Evolutionary conservation across 2,113 vertebrate genomes (phyloP), one percentile per base, ranked within the genome.

Genomic region (Datnioides undecimradiatus): DNA sequence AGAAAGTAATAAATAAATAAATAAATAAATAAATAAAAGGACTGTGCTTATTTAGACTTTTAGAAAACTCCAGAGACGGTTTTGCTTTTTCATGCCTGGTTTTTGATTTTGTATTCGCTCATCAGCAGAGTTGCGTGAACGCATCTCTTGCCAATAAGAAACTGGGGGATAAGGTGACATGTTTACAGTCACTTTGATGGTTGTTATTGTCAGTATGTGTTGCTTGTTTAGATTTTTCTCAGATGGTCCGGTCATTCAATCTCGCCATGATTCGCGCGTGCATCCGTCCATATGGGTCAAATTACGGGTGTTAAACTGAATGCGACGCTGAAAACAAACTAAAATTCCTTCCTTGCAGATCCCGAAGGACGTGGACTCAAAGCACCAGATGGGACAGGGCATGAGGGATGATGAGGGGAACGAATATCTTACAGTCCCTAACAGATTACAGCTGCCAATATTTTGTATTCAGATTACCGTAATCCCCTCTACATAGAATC

Each of bases 381-480:
- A 80, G 17, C 29, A 25, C 5, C 54, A 46, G 36, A 73, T 45
- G 33, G n/a, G 33, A 31, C n/a, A 23, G 12, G 25, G 68, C 19
- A 52, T 34, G 45, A 46, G 7, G n/a, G 63, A 33, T 3, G 70
- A 38, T 12, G 51, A 52, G 7, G 52, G 60, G 34, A 40, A 41
- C 41, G 33, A 16, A 58, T 75, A 67, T 54, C 27, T 62, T 68
- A 54, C 65, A 77, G 51, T 33, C n/a, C 29, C 29, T 78, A 76
- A 82, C 77, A 55, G 62, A 74, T 51, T 40, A 71, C 75, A 82
- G 78, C 78, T 81, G 80, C 52, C 60, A 64, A 87, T 82, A 85
- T 87, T 84, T 88, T 86, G 82, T 80, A 87, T 80, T 87, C 65
- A 74, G 87, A 85, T 87, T 85, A 82, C 65, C 72, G 78, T 86